Evolutionary conservation across 2,113 vertebrate genomes (phyloP), one percentile per base, ranked within the genome.

Genomic region (Limnothrissa miodon): DNA sequence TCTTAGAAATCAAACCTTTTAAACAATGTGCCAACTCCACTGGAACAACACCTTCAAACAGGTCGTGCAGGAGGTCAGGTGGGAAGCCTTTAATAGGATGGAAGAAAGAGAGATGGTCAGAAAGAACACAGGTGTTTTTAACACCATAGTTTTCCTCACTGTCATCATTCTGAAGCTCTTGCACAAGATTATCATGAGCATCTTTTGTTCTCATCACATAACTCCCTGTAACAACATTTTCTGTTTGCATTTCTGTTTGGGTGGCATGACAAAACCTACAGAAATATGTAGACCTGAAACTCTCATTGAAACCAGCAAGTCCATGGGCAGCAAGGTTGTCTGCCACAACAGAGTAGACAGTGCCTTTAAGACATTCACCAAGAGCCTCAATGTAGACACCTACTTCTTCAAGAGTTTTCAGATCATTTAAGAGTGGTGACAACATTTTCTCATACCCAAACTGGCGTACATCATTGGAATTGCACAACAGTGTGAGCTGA

Each of bases 321-420:
- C 51, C 80, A 84, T 88, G 86, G 1, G 85, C 83, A 79, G 66
- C 88, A 59, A 86, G 84, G 48, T 87, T 89, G 78, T 87, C 86
- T 79, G 51, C 88, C 29, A 56, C 86, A 70, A 87, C 88, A 86
- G 79, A 84, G 78, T 59, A 83, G 1, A 83, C 62, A 7, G 80
- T 78, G 2, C 84, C 86, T 79, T 51, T 85, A 7, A 85, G n/a
- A 48, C 36, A 78, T 10, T 79, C 51, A 51, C 79, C 86, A 80
- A 81, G 23, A 36, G 21, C 36, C 39, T 83, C 78, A 80, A 29
- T n/a, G n/a, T 83, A 87, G 42, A 87, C 83, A 85, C 82, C 83
- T 5, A 45, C 48, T 25, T 81, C n/a, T 83, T 89, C 70, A 2
- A 89, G 44, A n/a, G 39, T 85, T 23, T 83, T 82, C 11, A 87